Percentiles rank a stretch among this genome's conserved stretches.
phyloP scores from a whole-genome alignment of 2,888 invertebrate species.

The Steinernema hermaphroditum region DNA sequence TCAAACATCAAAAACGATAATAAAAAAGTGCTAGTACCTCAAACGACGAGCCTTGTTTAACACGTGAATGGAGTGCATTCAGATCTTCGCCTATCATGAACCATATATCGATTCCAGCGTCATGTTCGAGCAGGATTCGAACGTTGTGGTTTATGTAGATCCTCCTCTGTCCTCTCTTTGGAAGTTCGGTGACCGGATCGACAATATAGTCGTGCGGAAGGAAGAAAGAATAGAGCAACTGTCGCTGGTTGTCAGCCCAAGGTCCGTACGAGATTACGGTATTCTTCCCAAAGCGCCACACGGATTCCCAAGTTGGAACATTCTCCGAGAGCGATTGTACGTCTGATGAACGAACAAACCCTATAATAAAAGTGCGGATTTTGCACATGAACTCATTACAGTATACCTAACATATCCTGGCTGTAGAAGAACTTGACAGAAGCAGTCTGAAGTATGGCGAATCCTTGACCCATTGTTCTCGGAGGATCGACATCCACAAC shows the following conservation, averaged over 20 bases:
- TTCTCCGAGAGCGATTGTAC: slow-evolving; percentile 45
- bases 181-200: slow-evolving; percentile 49
- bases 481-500: slow-evolving; percentile 74
- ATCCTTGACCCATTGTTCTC: slow-evolving; percentile 89
- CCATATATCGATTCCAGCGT: slow-evolving; percentile 90
- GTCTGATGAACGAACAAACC: slow-evolving; percentile 41
- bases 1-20: not conserved
- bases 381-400: too few species aligned
- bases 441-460: slow-evolving; percentile 92
- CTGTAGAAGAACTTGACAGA: slow-evolving; percentile 92
- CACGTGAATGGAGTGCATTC: slow-evolving; percentile 92
- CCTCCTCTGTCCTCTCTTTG: slow-evolving; percentile 45
- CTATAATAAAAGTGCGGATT: slow-evolving; percentile 38
- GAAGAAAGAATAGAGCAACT: slow-evolving; percentile 91
- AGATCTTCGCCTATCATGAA: slow-evolving; percentile 88
- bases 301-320: slow-evolving; percentile 60
- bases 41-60: slow-evolving; percentile 90
- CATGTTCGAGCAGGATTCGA: slow-evolving; percentile 83
- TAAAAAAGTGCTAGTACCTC: slow-evolving; percentile 70
- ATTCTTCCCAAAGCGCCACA: slow-evolving; percentile 79
- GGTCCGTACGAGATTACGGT: slow-evolving; percentile 96
- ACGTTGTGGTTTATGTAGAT: slow-evolving; percentile 73
- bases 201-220: slow-evolving; percentile 74
- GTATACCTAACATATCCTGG: slow-evolving; percentile 89
- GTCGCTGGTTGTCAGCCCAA: slow-evolving; percentile 96